A percentile compares a stretch with the other conserved stretches of the same genome.
phyloP scores from a whole-genome alignment of 2,113 vertebrate species.

The Coregonus clupeaformis region DNA sequence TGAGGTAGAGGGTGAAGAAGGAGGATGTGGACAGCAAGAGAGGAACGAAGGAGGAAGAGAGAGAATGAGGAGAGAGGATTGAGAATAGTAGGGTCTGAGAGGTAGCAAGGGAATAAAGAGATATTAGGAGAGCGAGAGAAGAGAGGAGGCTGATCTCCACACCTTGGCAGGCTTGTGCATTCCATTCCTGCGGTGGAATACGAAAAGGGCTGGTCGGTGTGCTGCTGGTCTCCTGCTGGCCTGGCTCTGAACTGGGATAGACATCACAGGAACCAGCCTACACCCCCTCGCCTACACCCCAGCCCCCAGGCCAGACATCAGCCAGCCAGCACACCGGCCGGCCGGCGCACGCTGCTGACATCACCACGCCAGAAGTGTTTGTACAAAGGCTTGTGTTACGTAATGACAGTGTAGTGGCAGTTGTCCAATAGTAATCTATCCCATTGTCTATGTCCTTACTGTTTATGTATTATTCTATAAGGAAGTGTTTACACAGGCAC shows the following conservation, averaged over 20 bases:
- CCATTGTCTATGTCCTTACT: too few relatives aligned
- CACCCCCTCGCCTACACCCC: neutral
- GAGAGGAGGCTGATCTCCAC: conserved; percentile 25
- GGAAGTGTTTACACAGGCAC: too few relatives aligned
- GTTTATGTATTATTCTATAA: too few relatives aligned
- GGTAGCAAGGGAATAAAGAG: conserved; percentile 12
- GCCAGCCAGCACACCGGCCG: conserved; percentile 21
- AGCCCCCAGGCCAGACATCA: conserved; percentile 39
- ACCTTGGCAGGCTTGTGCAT: conserved; percentile 49
- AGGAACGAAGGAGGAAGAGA: neutral
- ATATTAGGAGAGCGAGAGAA: neutral
- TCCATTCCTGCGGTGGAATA: conserved; percentile 56
- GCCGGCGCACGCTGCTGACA: conserved; percentile 13
- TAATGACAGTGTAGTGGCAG: neutral
- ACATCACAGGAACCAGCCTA: conserved; percentile 40
- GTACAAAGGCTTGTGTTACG: conserved; percentile 3
- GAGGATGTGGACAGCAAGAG: neutral
- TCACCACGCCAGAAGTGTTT: conserved; percentile 18
- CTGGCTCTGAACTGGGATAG: conserved; percentile 23
- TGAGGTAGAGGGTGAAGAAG: neutral
- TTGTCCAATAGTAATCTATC: too few relatives aligned
- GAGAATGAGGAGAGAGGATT: conserved; percentile 2
- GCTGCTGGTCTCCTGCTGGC: neutral
- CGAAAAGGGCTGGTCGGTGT: conserved; percentile 38
- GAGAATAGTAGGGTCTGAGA: conserved; percentile 12